phyloP scores from a whole-genome alignment of 2,888 invertebrate genomes.

The Melinopterus prodromus region DNA sequence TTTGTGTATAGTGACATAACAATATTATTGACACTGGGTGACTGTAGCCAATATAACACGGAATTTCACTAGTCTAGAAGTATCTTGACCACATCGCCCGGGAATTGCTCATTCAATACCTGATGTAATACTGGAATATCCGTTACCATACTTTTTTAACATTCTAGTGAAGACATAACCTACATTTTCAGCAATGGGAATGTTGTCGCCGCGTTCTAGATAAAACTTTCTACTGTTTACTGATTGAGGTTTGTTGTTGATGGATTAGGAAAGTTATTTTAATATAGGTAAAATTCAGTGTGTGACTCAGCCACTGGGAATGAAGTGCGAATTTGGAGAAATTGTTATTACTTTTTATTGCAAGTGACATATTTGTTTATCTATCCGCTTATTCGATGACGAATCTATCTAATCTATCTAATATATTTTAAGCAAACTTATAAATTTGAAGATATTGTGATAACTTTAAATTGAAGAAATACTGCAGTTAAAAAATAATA shows the following conservation, averaged over 20 bases:
- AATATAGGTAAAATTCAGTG: neutral
- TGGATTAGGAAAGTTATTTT: neutral
- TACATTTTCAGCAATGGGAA: neutral
- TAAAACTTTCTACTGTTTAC: neutral
- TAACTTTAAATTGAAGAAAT: no score
- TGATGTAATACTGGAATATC: neutral
- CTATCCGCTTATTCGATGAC: no score
- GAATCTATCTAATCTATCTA: no score
- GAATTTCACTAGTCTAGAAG: neutral
- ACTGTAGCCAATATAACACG: neutral
- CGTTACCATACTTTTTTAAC: neutral
- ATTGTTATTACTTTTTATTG: no score
- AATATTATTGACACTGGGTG: neutral
- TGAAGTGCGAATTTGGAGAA: no score
- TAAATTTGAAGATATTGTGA: no score
- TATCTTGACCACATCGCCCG: neutral
- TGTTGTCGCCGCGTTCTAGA: neutral
- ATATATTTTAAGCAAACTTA: no score
- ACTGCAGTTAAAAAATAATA: no score
- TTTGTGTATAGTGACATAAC: no score
- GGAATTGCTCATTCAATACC: neutral
- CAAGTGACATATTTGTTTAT: no score
- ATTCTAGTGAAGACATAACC: neutral
- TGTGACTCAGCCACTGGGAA: neutral
- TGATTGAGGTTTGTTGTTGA: neutral